A percentile compares a stretch with the other conserved stretches of the same genome.
Evolutionary conservation across 2,113 vertebrate species (phyloP).

Genomic region (Patagioenas fasciata): DNA sequence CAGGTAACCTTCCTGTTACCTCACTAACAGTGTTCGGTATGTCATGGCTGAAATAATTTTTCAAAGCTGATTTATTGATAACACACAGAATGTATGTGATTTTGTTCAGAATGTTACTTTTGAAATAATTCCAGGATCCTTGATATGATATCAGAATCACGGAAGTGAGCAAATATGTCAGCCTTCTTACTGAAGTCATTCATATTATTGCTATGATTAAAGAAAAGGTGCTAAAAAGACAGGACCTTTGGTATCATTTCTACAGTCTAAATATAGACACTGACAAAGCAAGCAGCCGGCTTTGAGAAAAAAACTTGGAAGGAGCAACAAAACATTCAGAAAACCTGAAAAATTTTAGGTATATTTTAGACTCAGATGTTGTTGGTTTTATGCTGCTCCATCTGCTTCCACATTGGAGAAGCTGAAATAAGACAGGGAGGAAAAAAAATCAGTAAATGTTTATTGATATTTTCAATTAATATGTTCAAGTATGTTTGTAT

Average conservation of each 20-base stretch:
- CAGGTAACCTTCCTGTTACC: neutral
- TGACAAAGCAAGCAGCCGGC: neutral
- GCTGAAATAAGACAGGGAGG: neutral
- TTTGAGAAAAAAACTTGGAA: neutral
- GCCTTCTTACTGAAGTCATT: neutral
- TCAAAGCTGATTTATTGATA: neutral
- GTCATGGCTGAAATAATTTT: neutral
- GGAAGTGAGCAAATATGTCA: neutral
- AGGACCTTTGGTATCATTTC: neutral
- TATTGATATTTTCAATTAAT: neutral
- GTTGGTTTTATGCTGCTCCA: neutral
- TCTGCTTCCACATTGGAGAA: conserved; percentile 12
- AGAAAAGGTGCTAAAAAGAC: neutral
- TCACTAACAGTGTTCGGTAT: neutral
- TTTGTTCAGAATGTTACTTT: neutral
- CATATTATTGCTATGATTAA: neutral
- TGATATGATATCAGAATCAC: neutral
- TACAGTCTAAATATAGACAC: neutral
- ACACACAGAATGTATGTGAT: neutral
- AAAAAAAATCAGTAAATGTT: neutral
- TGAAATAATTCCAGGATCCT: neutral
- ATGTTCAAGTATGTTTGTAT: neutral
- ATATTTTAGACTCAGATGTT: conserved; percentile 34
- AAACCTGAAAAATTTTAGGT: conserved; percentile 3
- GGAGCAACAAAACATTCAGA: neutral